A percentile compares a stretch with the other conserved stretches of the same genome.
Conservation (phyloP, 2,888 invertebrate species). For the Biston betularia region DNA sequence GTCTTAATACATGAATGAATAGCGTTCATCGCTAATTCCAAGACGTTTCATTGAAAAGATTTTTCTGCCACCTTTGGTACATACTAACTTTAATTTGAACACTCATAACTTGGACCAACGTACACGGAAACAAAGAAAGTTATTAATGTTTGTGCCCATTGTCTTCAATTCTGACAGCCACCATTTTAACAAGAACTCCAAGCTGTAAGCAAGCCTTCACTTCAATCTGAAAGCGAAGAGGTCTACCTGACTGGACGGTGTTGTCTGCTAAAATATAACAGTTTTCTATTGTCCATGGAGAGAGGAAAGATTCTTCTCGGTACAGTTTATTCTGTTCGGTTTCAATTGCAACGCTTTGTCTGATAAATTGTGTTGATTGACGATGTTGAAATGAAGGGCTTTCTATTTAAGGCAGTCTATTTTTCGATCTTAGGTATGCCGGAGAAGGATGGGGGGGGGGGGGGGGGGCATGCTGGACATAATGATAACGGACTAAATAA, state of each 20-base stretch:
- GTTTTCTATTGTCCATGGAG: conserved; percentile 70
- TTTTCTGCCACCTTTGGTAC: conserved; percentile 2
- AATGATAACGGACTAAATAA: no score
- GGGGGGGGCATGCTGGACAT: not conserved
- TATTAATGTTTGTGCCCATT: conserved; percentile 82
- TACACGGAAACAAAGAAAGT: conserved; percentile 78
- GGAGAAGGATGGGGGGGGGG: not conserved
- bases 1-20: not conserved
- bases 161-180: conserved; percentile 70
- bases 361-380: conserved; percentile 64
- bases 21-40: not conserved
- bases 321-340: conserved; percentile 64
- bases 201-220: conserved; percentile 44
- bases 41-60: conserved; percentile 9
- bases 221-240: conserved; percentile 46
- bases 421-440: not conserved
- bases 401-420: conserved; percentile 2
- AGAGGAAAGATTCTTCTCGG: conserved; percentile 67
- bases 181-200: conserved; percentile 59
- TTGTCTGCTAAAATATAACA: conserved; percentile 72
- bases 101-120: conserved; percentile 61
- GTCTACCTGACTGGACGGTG: conserved; percentile 58
- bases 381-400: conserved; percentile 37
- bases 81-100: conserved; percentile 41
- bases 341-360: conserved; percentile 64